These are phyloP conservation scores for Mellivora capensis DNA, from an alignment of 2,113 vertebrate genomes.

Conservation along the genomic window DNA sequence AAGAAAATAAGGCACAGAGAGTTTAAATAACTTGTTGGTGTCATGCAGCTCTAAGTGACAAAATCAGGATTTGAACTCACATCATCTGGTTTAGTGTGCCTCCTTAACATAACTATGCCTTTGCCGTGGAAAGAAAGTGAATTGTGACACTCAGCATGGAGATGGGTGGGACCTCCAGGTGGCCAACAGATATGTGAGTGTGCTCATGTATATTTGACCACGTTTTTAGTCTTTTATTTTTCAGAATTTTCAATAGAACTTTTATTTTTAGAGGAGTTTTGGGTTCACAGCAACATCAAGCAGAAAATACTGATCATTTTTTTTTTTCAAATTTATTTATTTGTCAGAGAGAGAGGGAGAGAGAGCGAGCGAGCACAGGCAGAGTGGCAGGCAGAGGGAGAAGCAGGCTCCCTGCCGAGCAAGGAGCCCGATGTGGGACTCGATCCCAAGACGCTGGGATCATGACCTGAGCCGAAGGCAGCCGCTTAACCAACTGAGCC, in stretches of 20 bases:
- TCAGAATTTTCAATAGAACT: background rate
- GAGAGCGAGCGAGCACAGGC: too few species aligned
- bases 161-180: background rate
- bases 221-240: background rate
- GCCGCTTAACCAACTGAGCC: too few species aligned
- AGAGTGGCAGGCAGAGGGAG: too few species aligned
- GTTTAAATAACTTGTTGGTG: background rate
- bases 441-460: too few species aligned
- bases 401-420: too few species aligned
- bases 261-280: background rate
- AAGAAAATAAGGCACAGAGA: background rate
- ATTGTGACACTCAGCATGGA: background rate
- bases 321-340: too few species aligned
- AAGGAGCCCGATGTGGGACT: too few species aligned
- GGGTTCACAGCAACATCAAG: background rate
- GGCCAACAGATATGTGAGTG: background rate
- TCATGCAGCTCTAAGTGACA: background rate
- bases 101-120: background rate
- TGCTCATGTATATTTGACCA: background rate
- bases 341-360: too few species aligned
- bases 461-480: too few species aligned
- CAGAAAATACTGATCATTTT: background rate
- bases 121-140: background rate
- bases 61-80: background rate
- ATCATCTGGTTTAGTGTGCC: background rate